phyloP scores from a whole-genome alignment of 2,113 vertebrate species.

The Odobenus rosmarus region DNA sequence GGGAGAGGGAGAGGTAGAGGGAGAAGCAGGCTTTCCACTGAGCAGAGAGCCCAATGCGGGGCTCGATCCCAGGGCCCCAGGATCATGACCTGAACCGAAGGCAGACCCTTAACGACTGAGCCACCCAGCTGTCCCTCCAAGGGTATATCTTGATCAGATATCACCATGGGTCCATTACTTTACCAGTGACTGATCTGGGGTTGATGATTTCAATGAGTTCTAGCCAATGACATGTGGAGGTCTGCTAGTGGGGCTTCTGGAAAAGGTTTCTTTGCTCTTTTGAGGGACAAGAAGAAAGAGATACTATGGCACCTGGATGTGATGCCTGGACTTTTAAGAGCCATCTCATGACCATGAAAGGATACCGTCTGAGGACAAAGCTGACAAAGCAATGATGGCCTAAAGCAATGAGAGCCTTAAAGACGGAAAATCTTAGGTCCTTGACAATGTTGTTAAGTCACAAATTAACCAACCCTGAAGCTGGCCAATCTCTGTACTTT shows the following conservation, averaged over 20 bases:
- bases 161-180: neutral
- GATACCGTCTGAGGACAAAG: conserved; percentile 26
- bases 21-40: no score
- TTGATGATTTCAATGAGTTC: neutral
- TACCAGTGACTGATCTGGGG: neutral
- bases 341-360: neutral
- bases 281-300: neutral
- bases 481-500: neutral
- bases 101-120: no score
- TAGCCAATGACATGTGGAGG: neutral
- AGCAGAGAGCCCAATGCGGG: no score
- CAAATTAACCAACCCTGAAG: conserved; percentile 3
- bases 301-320: neutral
- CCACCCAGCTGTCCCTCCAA: neutral
- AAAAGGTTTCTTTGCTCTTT: conserved; percentile 41
- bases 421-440: neutral
- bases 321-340: neutral
- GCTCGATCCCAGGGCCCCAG: no score
- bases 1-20: no score
- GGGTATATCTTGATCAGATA: conserved; percentile 6
- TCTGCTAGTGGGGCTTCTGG: neutral
- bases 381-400: neutral
- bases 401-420: neutral
- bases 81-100: no score
- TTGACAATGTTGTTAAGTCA: neutral